These are phyloP conservation scores for Poeciliopsis presidionis DNA, from an alignment of 2,797 vertebrate genomes.

Conservation along the genomic window DNA sequence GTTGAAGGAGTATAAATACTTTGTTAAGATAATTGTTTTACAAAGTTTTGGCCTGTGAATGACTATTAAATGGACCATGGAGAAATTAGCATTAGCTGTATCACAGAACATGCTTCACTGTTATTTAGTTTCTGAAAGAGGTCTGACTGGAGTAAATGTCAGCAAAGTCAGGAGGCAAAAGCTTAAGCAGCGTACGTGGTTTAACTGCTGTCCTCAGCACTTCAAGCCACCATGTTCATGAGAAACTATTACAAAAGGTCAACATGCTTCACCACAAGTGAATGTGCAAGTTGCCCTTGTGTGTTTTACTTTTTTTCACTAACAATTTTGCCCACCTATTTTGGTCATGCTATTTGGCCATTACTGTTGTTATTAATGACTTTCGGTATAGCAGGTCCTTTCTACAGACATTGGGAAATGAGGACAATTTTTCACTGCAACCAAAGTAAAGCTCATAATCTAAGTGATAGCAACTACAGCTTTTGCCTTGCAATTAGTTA, in stretches of 20 bases:
- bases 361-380: constrained; percentile 45
- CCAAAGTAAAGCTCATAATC: constrained; percentile 70
- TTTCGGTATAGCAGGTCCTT: constrained; percentile 69
- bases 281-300: constrained; percentile 18
- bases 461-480: constrained; percentile 56
- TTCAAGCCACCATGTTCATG: constrained; percentile 48
- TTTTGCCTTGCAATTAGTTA: constrained; percentile 51
- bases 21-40: not conserved
- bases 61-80: not conserved
- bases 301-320: constrained; percentile 42
- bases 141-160: constrained; percentile 14
- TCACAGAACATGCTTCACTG: not conserved
- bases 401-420: constrained; percentile 78
- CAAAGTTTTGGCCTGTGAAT: not conserved
- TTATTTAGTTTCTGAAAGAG: constrained; percentile 22
- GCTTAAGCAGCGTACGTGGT: constrained; percentile 19
- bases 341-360: constrained; percentile 48
- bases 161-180: constrained; percentile 8
- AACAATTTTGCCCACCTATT: constrained; percentile 63
- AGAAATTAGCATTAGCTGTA: not conserved
- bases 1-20: not conserved
- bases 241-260: constrained; percentile 55
- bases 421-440: constrained; percentile 68
- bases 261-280: constrained; percentile 29
- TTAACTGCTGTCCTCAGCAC: constrained; percentile 51